phyloP scores from a whole-genome alignment of 2,888 invertebrate genomes.

The Chymomyza fuscimana region DNA sequence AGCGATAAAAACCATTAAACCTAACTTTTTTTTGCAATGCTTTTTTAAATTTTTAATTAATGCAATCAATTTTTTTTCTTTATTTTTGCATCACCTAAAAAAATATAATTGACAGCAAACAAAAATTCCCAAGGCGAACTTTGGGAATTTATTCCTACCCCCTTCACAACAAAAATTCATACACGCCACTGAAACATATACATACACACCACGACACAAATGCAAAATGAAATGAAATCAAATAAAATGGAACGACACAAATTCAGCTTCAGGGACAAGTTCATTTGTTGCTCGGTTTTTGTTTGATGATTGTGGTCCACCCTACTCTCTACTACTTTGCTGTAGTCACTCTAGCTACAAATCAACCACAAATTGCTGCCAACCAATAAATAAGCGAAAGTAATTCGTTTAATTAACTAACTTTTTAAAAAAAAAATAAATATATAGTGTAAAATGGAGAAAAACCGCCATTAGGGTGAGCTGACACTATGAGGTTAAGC shows the following conservation, averaged over 20 bases:
- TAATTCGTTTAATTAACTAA: constrained; percentile 61
- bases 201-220: background rate
- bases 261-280: background rate
- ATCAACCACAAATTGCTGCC: constrained; percentile 34
- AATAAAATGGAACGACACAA: background rate
- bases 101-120: too few species aligned
- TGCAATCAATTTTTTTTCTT: too few species aligned
- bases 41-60: too few species aligned
- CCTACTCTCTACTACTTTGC: background rate
- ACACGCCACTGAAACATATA: constrained; percentile 1
- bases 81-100: too few species aligned
- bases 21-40: too few species aligned
- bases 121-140: too few species aligned
- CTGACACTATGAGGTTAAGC: background rate
- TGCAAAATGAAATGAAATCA: background rate
- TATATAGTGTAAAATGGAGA: constrained; percentile 10
- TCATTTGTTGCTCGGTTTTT: background rate
- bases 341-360: background rate
- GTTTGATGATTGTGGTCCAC: background rate
- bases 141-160: too few species aligned
- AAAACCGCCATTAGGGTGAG: constrained; percentile 42
- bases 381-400: constrained; percentile 54
- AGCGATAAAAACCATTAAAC: too few species aligned
- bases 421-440: background rate
- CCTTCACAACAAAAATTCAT: background rate